Base-by-base conservation (phyloP, 2,797 vertebrate genomes). In the Peromyscus nudipes region DNA sequence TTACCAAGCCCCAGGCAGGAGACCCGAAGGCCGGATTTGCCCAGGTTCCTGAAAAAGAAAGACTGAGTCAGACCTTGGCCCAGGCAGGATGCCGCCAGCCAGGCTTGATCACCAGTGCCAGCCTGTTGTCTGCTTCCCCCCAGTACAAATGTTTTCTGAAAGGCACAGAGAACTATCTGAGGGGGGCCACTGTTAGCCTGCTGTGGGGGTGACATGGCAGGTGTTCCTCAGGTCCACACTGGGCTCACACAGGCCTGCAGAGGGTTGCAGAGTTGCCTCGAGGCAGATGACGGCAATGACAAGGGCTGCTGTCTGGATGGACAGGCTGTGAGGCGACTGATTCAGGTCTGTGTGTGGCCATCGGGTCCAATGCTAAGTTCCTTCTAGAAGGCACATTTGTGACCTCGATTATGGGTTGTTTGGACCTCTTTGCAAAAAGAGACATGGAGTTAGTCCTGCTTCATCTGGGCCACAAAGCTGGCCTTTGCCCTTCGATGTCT, bases 1-100 rank as follows among this genome's bases (percentile, higher is more conserved):
- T 99, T 98, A 99, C 99, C 99, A 98, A 99, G 99, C 97, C 99
- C 99, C 76, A 99, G 99, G 98, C 99, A 99, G 98, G 99, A 99
- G 92, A 99, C 99, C 21, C 99, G 99, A 98, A 99, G 98, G 96
- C 99, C 99, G 0, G 99, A 99, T 98, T 99, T 99, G 82, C 99
- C 99, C 60, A 99, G 99, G 98, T 99, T 99, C 99, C 99, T 99
- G 99, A 96, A 98, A 99, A 98, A 99, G 97, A 98, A 98, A 96
- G 34, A 10, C 77, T 14, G 91, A 13, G 94, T 98, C 94, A 98
- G 96, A 82, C 89, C 64, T 79, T 4, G 1, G 89, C 0, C 6
- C 12, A 12, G 6, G 10, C 17, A 27, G 83, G 37, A 11, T 8
- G 31, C 55, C 0, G 4, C 25, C 11, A 8, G 84, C 37, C 55